Evolutionary conservation across 2,888 invertebrate genomes (phyloP), one percentile per base, ranked within the genome.

Genomic region (Spodoptera exigua): DNA sequence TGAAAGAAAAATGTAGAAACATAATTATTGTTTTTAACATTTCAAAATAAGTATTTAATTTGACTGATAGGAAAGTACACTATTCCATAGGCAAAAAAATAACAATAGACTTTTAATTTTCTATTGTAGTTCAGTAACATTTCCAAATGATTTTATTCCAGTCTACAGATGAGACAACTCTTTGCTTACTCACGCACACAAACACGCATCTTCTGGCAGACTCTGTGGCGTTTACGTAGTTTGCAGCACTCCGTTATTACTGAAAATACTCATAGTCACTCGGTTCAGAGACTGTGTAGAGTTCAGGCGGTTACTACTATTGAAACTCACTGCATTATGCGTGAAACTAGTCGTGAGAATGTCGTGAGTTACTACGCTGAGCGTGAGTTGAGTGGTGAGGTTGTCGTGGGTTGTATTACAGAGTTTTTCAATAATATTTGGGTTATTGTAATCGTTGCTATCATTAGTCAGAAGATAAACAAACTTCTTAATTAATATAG

Each of bases 201-300:
- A 64, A 57, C 67, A 61, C 75, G 68, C 21, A 68, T 77, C 85
- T 81, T 83, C 90, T 90, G 91, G 88, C 91, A 93, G 93, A 93
- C 93, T 89, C 84, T 79, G 61, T 88, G 93, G 92, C 93, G 87
- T 93, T 92, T 92, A 91, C 93, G 90, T 89, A 89, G 85, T 79
- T 85, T 83, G 83, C 80, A 79, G 80, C 84, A 80, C 85, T 86
- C 80, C 82, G 75, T 79, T 86, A 86, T 85, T 84, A 90, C 91
- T 91, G 88, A 89, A 91, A 92, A 92, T 92, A 92, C 88, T 84
- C 85, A 72, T 74, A 61, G 55, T 65, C 61, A 47, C 65, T 65
- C 55, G 27, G 7, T 27, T 7, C 27, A 45, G 49, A 60, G 55
- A 55, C 32, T 49, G 72, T 74, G 78, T 77, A 58, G 49, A 58